Conservation (phyloP, 2,888 invertebrate genomes). For the Ethmia dodecea region DNA sequence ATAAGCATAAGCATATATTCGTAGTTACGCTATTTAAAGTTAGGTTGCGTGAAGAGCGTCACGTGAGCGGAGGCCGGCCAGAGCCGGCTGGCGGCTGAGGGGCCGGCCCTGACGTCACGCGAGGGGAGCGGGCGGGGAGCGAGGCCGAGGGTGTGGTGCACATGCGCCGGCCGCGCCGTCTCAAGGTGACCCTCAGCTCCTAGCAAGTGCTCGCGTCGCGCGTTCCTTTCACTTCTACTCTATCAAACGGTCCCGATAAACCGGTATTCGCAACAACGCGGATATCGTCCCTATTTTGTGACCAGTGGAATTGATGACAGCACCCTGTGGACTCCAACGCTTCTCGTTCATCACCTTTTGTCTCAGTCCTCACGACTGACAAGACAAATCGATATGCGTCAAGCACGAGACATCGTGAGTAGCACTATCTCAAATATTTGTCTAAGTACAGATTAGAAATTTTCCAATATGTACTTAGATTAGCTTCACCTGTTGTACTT, state of each 20-base stretch:
- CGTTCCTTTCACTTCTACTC: constrained; percentile 61
- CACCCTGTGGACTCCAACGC: constrained; percentile 73
- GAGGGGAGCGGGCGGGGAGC: constrained; percentile 25
- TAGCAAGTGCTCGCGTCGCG: constrained; percentile 42
- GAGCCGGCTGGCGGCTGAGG: constrained; percentile 24
- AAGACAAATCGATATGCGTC: constrained; percentile 75
- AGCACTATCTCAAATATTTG: constrained; percentile 50
- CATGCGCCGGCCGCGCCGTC: constrained; percentile 62
- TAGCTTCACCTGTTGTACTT: constrained; percentile 4
- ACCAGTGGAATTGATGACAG: constrained; percentile 59
- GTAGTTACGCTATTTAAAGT: constrained; percentile 36
- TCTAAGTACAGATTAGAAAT: constrained; percentile 20
- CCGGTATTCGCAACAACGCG: constrained; percentile 59
- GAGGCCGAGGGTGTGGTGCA: constrained; percentile 71
- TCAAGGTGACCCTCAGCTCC: constrained; percentile 71
- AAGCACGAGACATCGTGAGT: constrained; percentile 71
- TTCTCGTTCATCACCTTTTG: constrained; percentile 71
- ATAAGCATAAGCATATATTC: constrained; percentile 29
- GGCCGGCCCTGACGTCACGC: constrained; percentile 51
- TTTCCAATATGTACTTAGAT: constrained; percentile 33
- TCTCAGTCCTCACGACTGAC: constrained; percentile 68
- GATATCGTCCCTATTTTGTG: constrained; percentile 48
- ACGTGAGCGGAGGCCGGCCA: constrained; percentile 41
- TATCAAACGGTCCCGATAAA: constrained; percentile 34
- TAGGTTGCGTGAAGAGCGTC: constrained; percentile 53